phyloP scores from a whole-genome alignment of 2,113 vertebrate genomes.

The Madoqua kirkii region DNA sequence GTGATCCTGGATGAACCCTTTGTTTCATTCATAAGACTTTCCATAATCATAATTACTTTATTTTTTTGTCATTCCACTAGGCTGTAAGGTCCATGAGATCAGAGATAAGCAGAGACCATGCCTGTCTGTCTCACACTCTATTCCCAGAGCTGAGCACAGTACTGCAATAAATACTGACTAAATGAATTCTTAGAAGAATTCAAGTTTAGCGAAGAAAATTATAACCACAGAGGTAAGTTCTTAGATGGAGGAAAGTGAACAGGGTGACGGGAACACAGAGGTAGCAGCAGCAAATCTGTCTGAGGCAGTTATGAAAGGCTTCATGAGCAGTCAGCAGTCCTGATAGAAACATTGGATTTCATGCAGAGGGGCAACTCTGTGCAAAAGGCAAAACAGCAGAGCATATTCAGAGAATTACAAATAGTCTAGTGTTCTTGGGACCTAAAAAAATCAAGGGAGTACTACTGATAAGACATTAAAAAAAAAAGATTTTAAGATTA shows the following conservation, averaged over 20 bases:
- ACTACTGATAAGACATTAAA: background rate
- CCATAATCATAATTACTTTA: background rate
- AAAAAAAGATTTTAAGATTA: background rate
- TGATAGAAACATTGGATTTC: slow-evolving; percentile 11
- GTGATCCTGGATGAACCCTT: background rate
- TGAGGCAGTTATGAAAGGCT: background rate
- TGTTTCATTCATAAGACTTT: background rate
- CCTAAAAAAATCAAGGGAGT: background rate
- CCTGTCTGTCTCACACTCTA: background rate
- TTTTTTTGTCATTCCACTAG: background rate
- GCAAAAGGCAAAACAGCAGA: background rate
- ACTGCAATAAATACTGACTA: background rate
- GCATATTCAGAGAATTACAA: background rate
- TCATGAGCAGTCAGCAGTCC: background rate
- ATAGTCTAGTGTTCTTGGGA: background rate
- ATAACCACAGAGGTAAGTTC: background rate
- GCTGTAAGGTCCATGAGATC: background rate
- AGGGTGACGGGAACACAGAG: background rate
- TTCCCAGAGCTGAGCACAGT: background rate
- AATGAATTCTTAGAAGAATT: slow-evolving; percentile 23
- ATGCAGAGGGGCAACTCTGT: background rate
- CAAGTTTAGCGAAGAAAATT: background rate
- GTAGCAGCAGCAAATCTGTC: background rate
- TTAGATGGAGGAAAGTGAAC: background rate
- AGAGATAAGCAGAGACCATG: background rate